phyloP scores from a whole-genome alignment of 2,113 vertebrate species.

The zebrafish (Danio rerio) region DNA sequence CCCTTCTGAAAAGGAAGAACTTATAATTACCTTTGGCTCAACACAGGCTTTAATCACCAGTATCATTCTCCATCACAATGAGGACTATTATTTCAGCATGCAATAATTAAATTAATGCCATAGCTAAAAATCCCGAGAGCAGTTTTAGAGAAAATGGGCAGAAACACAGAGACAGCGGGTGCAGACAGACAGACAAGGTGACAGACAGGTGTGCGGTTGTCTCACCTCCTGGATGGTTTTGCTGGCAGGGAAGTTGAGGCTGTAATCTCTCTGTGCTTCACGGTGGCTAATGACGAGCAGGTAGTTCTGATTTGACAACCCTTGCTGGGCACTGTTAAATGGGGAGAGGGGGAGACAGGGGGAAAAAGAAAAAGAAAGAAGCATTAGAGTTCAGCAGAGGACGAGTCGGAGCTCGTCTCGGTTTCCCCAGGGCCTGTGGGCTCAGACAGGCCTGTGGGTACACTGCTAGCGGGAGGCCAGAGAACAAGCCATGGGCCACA shows the following conservation, averaged over 20 bases:
- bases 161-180: slow-evolving; percentile 12
- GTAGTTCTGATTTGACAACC: slow-evolving; percentile 98
- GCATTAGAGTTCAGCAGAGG: slow-evolving; percentile 80
- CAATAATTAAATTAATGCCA: slow-evolving; percentile 15
- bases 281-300: slow-evolving; percentile 96
- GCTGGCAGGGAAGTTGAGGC: slow-evolving; percentile 97
- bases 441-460: slow-evolving; percentile 63
- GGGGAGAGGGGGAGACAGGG: slow-evolving; percentile 31
- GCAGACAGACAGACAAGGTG: slow-evolving; percentile 37
- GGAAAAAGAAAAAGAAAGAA: slow-evolving; percentile 10
- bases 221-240: slow-evolving; percentile 98
- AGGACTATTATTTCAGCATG: slow-evolving; percentile 26
- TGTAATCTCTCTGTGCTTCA: slow-evolving; percentile 98
- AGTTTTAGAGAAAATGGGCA: not conserved
- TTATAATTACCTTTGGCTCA: slow-evolving; percentile 23
- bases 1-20: not conserved
- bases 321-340: slow-evolving; percentile 87
- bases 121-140: not conserved
- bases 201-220: slow-evolving; percentile 53
- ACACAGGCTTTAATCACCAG: not conserved
- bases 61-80: not conserved
- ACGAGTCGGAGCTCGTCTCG: slow-evolving; percentile 88
- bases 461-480: slow-evolving; percentile 72
- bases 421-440: slow-evolving; percentile 67
- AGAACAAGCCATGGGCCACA: slow-evolving; percentile 61